Percentiles rank a stretch among this genome's conserved stretches.
Evolutionary conservation across 37 sponge, comb jelly and placozoan genomes (phyloP).

Genomic region (Halichondria panicea): DNA sequence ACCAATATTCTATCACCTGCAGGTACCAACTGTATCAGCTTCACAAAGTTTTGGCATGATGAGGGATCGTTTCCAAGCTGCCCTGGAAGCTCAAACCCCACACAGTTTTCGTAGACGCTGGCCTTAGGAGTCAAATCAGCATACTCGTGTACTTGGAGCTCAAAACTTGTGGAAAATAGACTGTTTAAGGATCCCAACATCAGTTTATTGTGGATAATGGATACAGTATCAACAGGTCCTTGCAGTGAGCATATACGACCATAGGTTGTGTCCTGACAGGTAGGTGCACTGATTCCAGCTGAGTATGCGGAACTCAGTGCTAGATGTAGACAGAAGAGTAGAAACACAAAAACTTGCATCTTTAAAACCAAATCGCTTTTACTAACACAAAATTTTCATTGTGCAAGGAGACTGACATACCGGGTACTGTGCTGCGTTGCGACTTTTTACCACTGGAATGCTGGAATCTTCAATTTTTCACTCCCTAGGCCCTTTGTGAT

Average conservation of each 20-base stretch:
- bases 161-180: background rate
- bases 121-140: conserved; percentile 2
- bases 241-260: conserved; percentile 11
- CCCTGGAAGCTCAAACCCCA: background rate
- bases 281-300: too few species aligned
- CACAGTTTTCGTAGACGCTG: background rate
- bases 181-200: conserved; percentile 27
- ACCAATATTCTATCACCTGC: conserved; percentile 16
- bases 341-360: too few species aligned
- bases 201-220: background rate
- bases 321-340: too few species aligned
- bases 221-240: background rate
- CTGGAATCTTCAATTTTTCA: too few species aligned
- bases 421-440: too few species aligned
- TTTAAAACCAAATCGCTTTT: too few species aligned
- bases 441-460: too few species aligned
- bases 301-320: too few species aligned
- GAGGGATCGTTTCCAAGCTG: background rate
- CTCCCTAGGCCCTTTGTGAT: too few species aligned
- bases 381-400: too few species aligned
- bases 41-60: conserved; percentile 29
- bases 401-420: too few species aligned
- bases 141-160: background rate
- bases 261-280: background rate
- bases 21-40: conserved; percentile 27